phyloP scores from a whole-genome alignment of 2,888 invertebrate genomes.

The Caenorhabditis zanzibari region DNA sequence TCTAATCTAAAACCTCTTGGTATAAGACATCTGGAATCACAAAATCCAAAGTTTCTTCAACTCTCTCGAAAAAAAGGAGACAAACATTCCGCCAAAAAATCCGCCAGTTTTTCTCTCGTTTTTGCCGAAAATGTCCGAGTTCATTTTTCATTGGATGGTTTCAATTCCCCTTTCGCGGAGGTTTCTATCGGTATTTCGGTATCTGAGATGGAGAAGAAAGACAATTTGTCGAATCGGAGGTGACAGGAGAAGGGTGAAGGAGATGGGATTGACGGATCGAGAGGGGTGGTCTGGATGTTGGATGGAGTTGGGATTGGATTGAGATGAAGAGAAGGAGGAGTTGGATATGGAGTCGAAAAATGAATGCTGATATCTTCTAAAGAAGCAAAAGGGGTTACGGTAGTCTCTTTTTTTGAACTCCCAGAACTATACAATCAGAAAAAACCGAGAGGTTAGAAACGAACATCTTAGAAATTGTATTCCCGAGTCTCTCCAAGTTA shows the following conservation, averaged over 20 bases:
- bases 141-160: conserved; percentile 20
- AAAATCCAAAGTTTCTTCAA: conserved; percentile 12
- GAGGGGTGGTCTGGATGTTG: not conserved
- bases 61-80: conserved; percentile 16
- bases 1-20: no score
- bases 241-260: not conserved
- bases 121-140: conserved; percentile 2
- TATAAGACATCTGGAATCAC: no score
- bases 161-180: not conserved
- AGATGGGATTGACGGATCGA: not conserved
- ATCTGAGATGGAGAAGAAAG: not conserved
- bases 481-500: no score
- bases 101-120: not conserved
- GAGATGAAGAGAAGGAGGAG: not conserved
- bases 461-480: no score
- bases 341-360: no score
- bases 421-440: no score
- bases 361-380: no score
- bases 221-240: conserved; percentile 20
- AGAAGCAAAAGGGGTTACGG: no score
- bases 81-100: conserved; percentile 31
- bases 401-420: no score
- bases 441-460: no score
- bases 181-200: not conserved
- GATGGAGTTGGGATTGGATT: not conserved